Base-by-base conservation (phyloP, 2,888 invertebrate genomes). In the Philereme vetulata region DNA sequence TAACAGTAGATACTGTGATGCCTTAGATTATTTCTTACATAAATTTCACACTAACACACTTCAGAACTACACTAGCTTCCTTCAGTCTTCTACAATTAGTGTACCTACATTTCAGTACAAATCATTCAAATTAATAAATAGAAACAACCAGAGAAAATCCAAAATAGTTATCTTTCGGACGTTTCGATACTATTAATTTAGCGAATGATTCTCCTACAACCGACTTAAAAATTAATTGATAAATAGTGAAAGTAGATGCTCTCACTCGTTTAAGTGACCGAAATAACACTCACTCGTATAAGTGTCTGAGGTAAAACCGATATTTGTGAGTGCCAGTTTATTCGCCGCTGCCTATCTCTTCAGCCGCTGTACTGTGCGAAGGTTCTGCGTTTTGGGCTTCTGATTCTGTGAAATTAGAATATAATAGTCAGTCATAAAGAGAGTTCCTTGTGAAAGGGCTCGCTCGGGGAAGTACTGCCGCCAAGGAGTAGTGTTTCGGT, bases 301-400 rank as follows among this genome's bases (percentile, higher is more conserved):
- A 75, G 80, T 78, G 75, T 72, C 68, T 66, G 66, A 74, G 63
- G 66, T 71, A 58, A 53, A 70, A 68, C 72, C 76, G 66, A 65
- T 40, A 58, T 11, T 53, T 34, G 54, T 58, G 35, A 47, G 52
- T 46, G 56, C 46, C 52, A 46, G 53, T 56, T 65, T 81, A 75
- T 69, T 76, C 75, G 21, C 69, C 82, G 9, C 75, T 6, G 65
- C 63, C 5, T 10, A 70, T 64, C 32, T 78, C 76, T 42, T 84
- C 89, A 52, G 86, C 80, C 5, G 90, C 88, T 66, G 79, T 77
- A 67, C 84, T 90, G 72, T 92, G 90, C n/a, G 88, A 86, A 0
- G 91, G 88, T 60, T 92, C 90, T 4, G 80, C 72, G 47, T 68
- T 72, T 65, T 86, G 86, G 38, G 82, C 82, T 67, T 88, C 90